Evolutionary conservation across 2,888 invertebrate genomes (phyloP).

Genomic region (Agrochola circellaris): DNA sequence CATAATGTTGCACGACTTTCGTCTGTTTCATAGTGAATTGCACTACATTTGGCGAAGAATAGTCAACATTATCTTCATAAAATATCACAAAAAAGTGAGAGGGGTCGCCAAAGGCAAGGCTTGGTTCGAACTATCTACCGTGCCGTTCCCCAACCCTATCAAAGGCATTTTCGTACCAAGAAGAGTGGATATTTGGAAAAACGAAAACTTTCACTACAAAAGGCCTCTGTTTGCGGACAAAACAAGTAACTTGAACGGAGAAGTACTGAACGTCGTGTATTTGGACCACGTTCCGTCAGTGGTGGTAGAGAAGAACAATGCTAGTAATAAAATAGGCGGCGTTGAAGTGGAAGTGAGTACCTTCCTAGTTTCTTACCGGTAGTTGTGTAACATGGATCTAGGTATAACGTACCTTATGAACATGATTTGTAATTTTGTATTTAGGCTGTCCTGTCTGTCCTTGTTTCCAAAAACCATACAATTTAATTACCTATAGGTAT

Average conservation of each 20-base stretch:
- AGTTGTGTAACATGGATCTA: not conserved
- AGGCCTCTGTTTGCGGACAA: conserved; percentile 90
- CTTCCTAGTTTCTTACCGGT: not conserved
- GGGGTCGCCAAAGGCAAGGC: conserved; percentile 79
- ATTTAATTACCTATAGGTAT: too few relatives aligned
- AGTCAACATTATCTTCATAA: conserved; percentile 93
- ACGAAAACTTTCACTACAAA: conserved; percentile 91
- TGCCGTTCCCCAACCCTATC: conserved; percentile 93
- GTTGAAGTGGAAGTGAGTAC: conserved; percentile 93
- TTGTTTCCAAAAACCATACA: too few relatives aligned
- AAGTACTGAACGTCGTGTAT: conserved; percentile 91
- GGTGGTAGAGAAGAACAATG: conserved; percentile 83
- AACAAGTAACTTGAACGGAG: conserved; percentile 91
- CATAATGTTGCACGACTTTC: conserved; percentile 92
- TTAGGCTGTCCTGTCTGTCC: too few relatives aligned
- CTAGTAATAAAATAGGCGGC: conserved; percentile 87
- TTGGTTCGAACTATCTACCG: conserved; percentile 93
- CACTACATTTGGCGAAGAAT: conserved; percentile 95
- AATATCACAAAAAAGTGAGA: conserved; percentile 85
- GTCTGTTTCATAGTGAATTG: conserved; percentile 92
- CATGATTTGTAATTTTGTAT: too few relatives aligned
- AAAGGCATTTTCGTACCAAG: conserved; percentile 90
- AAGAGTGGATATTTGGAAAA: conserved; percentile 93
- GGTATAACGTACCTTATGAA: too few relatives aligned
- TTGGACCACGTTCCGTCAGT: conserved; percentile 93